Percentiles rank a stretch among this genome's conserved stretches.
Conservation (phyloP, 2,888 invertebrate genomes). For the Uloborus plumipes region DNA sequence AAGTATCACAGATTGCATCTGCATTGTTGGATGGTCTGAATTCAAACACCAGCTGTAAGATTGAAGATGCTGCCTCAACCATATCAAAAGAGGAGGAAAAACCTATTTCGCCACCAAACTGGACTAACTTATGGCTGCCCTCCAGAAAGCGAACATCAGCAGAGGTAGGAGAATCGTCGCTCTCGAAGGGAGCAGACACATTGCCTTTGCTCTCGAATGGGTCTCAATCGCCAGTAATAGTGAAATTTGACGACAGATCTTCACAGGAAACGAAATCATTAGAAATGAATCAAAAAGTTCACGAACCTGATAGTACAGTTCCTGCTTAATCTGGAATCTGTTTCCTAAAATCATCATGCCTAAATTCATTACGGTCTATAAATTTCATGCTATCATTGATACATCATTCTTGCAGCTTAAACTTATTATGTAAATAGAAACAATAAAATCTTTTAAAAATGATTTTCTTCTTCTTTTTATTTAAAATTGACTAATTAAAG, state of each 20-base stretch:
- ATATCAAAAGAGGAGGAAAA: conserved; percentile 25
- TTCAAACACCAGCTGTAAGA: conserved; percentile 26
- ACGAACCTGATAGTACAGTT: background rate
- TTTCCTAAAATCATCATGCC: no score
- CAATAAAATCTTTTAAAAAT: no score
- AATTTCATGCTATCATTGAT: no score
- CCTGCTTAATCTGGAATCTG: no score
- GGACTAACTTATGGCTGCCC: conserved; percentile 41
- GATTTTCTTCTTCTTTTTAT: no score
- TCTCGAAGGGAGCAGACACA: conserved; percentile 26
- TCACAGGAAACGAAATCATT: background rate
- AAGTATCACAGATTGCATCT: conserved; percentile 51
- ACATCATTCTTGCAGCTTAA: no score
- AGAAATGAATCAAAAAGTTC: background rate
- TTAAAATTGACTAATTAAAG: no score
- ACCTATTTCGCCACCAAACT: conserved; percentile 29
- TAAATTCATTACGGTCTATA: no score
- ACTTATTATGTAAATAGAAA: no score
- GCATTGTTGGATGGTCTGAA: conserved; percentile 44
- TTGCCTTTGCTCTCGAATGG: conserved; percentile 40
- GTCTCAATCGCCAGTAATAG: conserved; percentile 34
- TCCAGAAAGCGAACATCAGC: conserved; percentile 5
- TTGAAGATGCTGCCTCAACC: conserved; percentile 7
- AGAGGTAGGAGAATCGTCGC: background rate
- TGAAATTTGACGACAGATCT: conserved; percentile 35